These are phyloP conservation scores for Phyllostomus hastatus DNA, from an alignment of 2,113 vertebrate genomes.

Conservation along the genomic window DNA sequence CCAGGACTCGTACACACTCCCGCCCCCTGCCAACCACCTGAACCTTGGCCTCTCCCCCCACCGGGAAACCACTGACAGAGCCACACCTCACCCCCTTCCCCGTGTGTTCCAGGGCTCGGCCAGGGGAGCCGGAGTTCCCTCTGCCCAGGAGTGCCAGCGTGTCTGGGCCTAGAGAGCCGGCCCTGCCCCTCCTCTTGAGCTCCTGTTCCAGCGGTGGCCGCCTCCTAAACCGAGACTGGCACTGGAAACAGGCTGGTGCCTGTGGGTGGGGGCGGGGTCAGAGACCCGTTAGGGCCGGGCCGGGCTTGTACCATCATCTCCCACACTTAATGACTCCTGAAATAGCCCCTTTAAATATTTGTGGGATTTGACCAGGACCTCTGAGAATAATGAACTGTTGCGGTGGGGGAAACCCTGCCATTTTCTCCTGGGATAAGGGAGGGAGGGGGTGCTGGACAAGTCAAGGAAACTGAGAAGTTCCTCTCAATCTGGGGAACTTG, in stretches of 20 bases:
- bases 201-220: slow-evolving; percentile 25
- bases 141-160: slow-evolving; percentile 33
- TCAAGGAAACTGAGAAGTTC: not conserved
- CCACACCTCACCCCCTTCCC: not conserved
- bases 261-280: not conserved
- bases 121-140: slow-evolving; percentile 29
- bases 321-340: slow-evolving; percentile 5
- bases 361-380: slow-evolving; percentile 43
- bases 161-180: slow-evolving; percentile 47
- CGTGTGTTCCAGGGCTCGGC: not conserved
- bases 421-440: slow-evolving; percentile 12
- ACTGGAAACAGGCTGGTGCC: not conserved
- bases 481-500: not conserved
- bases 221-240: slow-evolving; percentile 15
- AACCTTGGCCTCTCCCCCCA: not conserved
- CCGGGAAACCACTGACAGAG: not conserved
- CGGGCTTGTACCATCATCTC: not conserved
- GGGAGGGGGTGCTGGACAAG: not conserved
- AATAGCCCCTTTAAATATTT: slow-evolving; percentile 40
- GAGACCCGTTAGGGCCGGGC: not conserved
- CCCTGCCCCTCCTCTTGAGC: slow-evolving; percentile 33
- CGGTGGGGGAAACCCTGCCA: not conserved
- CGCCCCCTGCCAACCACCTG: not conserved
- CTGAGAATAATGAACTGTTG: not conserved
- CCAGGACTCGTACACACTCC: not conserved